Conservation (phyloP, 2,888 invertebrate species). For the Allolobophora icterica region DNA sequence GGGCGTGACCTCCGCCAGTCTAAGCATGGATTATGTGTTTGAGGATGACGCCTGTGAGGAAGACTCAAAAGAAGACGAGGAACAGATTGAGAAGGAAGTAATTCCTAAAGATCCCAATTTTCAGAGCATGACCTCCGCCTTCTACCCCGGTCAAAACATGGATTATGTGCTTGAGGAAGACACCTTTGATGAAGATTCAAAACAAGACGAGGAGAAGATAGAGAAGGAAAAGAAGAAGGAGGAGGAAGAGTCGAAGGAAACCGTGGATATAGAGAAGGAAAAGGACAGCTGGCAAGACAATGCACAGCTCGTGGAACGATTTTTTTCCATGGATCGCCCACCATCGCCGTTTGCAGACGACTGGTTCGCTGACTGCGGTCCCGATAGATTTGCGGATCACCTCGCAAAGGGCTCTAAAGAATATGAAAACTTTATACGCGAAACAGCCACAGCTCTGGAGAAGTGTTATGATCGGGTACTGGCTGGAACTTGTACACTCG, state of each 20-base stretch:
- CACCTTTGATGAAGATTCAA: too few relatives aligned
- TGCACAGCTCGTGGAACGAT: background rate
- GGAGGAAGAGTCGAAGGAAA: background rate
- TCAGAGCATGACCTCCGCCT: too few relatives aligned
- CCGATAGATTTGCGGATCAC: background rate
- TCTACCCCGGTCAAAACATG: too few relatives aligned
- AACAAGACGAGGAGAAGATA: background rate
- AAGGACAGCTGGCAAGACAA: background rate
- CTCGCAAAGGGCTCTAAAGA: background rate
- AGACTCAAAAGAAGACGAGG: background rate
- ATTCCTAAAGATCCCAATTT: too few relatives aligned
- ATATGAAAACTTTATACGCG: background rate
- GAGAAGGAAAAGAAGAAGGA: background rate
- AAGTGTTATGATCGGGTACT: background rate
- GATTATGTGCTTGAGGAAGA: too few relatives aligned
- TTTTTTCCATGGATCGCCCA: background rate
- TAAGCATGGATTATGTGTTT: background rate
- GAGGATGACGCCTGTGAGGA: background rate
- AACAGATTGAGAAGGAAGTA: background rate
- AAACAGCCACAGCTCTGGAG: background rate
- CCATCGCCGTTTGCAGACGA: conserved; percentile 25
- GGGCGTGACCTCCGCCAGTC: background rate
- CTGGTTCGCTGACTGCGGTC: background rate
- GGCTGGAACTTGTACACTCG: background rate
- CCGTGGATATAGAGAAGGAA: background rate